Base-by-base conservation (phyloP, 2,888 invertebrate species). In the Synanthedon myopaeformis region DNA sequence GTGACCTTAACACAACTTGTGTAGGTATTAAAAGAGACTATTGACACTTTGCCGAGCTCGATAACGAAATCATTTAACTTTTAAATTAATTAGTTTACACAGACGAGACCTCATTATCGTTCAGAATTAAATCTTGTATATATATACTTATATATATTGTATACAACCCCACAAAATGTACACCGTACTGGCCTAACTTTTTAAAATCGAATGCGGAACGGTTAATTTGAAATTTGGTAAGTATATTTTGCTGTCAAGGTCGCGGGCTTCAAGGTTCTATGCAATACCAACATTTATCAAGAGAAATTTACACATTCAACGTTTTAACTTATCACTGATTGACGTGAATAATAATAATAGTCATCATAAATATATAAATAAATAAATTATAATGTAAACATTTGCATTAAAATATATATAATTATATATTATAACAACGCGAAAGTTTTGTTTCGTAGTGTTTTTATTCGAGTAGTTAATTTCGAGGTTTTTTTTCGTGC, bases 191-290 rank as follows among this genome's bases (percentile, higher is more conserved):
- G n/a, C n/a, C n/a, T n/a, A n/a, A n/a, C n/a, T n/a, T 67, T 63
- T 57, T 67, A 62, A 62, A 65, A 68, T 67, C 65, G 62, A 71
- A 76, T 70, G 69, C 67, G 66, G 69, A 74, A 69, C 74, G 69
- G 67, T 67, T 76, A 75, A 72, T 74, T 73, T 72, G 70, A 73
- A 73, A 76, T 78, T 79, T 67, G 74, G 76, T 63, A 71, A n/a
- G n/a, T n/a, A n/a, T 74, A 69, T 70, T 65, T 57, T 61, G 56
- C 65, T 59, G 67, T 72, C 76, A 79, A 64, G 76, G 71, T 60
- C 72, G 62, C 5, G 23, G 66, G 61, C 63, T 59, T 63, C 76
- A 81, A 82, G 84, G 83, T 70, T 10, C 73, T 74, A 71, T 75
- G 75, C 76, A 74, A 61, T 72, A 64, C 65, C 58, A 66, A 59